These are phyloP conservation scores for Zaprionus lachaisei DNA, from an alignment of 1,140 invertebrate genomes.

Conservation along the genomic window DNA sequence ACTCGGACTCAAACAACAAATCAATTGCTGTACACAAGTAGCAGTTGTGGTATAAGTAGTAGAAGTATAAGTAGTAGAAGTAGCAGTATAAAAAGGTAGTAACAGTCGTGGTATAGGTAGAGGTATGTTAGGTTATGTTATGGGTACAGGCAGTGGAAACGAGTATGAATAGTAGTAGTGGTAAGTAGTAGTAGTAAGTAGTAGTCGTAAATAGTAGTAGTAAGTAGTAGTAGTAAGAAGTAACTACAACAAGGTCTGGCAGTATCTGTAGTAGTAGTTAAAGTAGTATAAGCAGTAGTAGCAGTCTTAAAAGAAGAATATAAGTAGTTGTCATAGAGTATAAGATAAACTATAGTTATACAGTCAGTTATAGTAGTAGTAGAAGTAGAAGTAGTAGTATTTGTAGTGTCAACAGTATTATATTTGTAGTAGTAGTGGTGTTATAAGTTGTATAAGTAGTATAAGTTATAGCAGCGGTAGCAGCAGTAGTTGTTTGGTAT, in stretches of 20 bases:
- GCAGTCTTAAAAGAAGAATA: background rate
- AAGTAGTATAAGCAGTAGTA: background rate
- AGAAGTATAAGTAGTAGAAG: slow-evolving; percentile 12
- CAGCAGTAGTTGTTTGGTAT: slow-evolving; percentile 34
- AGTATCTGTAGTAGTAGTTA: background rate
- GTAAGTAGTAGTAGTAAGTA: background rate
- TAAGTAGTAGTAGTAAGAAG: background rate
- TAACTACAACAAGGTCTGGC: background rate
- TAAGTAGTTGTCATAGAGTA: background rate
- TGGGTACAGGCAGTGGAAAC: slow-evolving; percentile 31
- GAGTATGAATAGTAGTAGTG: background rate
- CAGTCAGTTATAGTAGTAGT: background rate
- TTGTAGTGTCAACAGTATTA: slow-evolving; percentile 10
- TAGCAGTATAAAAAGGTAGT: slow-evolving; percentile 11
- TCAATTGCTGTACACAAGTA: slow-evolving; percentile 28
- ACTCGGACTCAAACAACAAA: slow-evolving; percentile 22
- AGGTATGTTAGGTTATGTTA: slow-evolving; percentile 21
- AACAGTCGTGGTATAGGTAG: background rate
- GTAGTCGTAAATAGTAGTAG: slow-evolving; percentile 3
- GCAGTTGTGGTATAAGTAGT: slow-evolving; percentile 25
- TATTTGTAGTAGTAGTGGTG: slow-evolving; percentile 19
- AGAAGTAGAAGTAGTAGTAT: background rate
- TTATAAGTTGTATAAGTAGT: slow-evolving; percentile 14
- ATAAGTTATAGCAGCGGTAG: slow-evolving; percentile 17
- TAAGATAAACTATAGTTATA: background rate